phyloP scores from a whole-genome alignment of 1,140 invertebrate species.

The Trinorchestia longiramus region DNA sequence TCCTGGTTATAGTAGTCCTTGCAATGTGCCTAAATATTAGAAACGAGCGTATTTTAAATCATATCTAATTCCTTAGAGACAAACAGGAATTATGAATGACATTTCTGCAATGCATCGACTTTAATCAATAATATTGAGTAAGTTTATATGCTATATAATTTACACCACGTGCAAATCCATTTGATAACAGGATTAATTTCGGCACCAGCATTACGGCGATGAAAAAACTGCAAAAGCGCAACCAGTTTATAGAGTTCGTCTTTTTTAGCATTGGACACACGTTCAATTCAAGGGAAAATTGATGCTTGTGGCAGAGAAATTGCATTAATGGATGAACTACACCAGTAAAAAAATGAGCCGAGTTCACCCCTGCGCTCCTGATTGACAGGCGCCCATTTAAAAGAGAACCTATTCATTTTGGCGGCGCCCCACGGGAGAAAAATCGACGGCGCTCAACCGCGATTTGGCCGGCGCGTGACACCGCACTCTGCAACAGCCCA shows the following conservation, averaged over 20 bases:
- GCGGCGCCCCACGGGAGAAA: background rate
- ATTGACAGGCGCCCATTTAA: background rate
- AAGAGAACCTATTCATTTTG: background rate
- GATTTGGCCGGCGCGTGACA: slow-evolving; percentile 16
- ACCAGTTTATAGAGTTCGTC: background rate
- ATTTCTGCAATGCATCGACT: no score
- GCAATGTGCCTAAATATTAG: no score
- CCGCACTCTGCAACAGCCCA: background rate
- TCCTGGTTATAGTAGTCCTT: no score
- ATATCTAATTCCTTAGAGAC: no score
- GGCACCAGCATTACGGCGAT: background rate
- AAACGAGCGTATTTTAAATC: no score
- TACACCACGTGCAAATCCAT: background rate
- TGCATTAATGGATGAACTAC: background rate
- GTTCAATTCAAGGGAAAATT: background rate
- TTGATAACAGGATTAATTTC: background rate
- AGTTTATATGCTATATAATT: no score
- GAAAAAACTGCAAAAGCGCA: background rate
- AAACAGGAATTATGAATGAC: no score
- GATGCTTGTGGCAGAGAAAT: background rate
- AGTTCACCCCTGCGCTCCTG: background rate
- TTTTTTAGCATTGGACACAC: background rate
- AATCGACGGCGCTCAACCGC: background rate
- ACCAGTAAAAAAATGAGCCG: background rate
- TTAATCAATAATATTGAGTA: no score